Conservation (phyloP, 2,113 vertebrate species). For the Crotalus tigris region DNA sequence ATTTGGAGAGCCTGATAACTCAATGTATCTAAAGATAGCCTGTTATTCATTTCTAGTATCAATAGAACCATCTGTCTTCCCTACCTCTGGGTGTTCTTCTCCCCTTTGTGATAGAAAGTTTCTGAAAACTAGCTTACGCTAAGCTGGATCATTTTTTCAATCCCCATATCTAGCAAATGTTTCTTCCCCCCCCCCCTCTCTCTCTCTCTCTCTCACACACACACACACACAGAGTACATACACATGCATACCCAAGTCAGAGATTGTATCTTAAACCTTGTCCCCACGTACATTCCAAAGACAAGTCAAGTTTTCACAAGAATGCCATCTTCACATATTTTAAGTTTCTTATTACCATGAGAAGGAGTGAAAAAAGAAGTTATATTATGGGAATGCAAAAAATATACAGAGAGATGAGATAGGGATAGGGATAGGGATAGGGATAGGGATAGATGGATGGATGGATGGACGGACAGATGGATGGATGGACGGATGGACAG, state of each 20-base stretch:
- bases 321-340: constrained; percentile 3
- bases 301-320: background rate
- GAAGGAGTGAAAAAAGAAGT: background rate
- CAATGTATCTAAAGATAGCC: background rate
- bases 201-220: too few species aligned
- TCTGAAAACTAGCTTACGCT: background rate
- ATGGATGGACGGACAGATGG: too few species aligned
- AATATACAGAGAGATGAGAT: too few species aligned
- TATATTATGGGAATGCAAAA: background rate
- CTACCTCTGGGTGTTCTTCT: background rate
- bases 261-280: background rate
- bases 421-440: background rate
- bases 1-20: background rate
- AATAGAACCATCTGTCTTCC: background rate
- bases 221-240: background rate
- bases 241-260: background rate
- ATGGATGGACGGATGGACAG: background rate
- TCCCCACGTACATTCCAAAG: background rate
- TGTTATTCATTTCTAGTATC: background rate
- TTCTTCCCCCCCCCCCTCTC: too few species aligned
- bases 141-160: background rate
- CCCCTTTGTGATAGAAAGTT: background rate
- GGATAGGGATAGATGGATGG: background rate
- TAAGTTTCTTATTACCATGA: background rate
- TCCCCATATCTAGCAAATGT: background rate